Evolutionary conservation across 2,888 invertebrate genomes (phyloP).

Genomic region (Congeria kusceri): DNA sequence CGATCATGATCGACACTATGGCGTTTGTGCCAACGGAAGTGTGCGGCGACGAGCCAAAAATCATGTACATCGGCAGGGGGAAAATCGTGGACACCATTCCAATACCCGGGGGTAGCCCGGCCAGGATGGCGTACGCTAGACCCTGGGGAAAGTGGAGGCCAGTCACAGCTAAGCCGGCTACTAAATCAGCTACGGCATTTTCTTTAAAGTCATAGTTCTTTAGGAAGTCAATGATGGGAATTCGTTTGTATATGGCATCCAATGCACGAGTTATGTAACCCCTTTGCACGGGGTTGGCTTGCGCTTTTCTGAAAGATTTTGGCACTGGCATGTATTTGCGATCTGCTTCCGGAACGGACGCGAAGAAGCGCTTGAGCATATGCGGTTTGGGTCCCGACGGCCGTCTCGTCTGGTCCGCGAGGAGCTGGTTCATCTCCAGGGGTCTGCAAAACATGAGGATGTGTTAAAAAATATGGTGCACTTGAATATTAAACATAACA

Average conservation of each 20-base stretch:
- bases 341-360: conserved; percentile 47
- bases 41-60: conserved; percentile 73
- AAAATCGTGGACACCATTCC: conserved; percentile 76
- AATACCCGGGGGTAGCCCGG: conserved; percentile 68
- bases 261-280: conserved; percentile 1
- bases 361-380: conserved; percentile 36
- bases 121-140: conserved; percentile 72
- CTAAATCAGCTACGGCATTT: conserved; percentile 68
- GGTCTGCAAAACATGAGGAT: not conserved
- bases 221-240: conserved; percentile 58
- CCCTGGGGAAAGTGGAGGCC: conserved; percentile 80
- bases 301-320: conserved; percentile 48
- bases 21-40: conserved; percentile 77
- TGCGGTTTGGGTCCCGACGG: conserved; percentile 30
- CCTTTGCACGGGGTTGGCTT: conserved; percentile 18
- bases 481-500: too few species aligned
- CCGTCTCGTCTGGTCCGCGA: not conserved
- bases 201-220: conserved; percentile 63
- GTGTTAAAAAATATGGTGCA: too few species aligned
- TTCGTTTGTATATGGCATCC: conserved; percentile 19
- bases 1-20: conserved; percentile 75
- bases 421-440: not conserved
- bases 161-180: conserved; percentile 75
- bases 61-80: conserved; percentile 71
- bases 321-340: conserved; percentile 49